Evolutionary conservation across 2,113 vertebrate genomes (phyloP).

Genomic region (Donacobius atricapilla): DNA sequence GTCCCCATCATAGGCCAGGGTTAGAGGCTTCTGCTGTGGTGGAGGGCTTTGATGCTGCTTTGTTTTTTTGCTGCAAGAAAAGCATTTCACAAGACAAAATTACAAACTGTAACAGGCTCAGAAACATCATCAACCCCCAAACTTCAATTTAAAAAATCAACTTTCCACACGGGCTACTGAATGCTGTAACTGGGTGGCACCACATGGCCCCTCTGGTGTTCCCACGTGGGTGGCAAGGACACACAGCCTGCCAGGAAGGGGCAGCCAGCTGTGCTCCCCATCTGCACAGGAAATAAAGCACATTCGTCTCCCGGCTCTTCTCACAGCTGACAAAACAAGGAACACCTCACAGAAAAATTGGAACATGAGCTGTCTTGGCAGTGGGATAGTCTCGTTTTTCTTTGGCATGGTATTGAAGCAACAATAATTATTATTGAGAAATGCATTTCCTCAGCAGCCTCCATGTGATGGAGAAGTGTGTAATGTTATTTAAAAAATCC

Average conservation of each 20-base stretch:
- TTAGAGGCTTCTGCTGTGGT: slow-evolving; percentile 92
- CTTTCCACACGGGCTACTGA: background rate
- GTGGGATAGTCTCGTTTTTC: background rate
- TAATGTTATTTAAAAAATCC: background rate
- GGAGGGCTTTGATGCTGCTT: slow-evolving; percentile 82
- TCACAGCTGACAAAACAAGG: background rate
- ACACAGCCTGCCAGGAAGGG: background rate
- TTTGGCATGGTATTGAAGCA: background rate
- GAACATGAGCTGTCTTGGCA: background rate
- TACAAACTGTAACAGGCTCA: background rate
- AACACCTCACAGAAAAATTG: background rate
- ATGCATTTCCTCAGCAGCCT: background rate
- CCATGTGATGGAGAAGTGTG: background rate
- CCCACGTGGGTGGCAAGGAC: background rate
- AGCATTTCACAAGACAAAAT: slow-evolving; percentile 1
- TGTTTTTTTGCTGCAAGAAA: slow-evolving; percentile 82
- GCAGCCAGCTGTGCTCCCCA: background rate
- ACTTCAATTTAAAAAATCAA: background rate
- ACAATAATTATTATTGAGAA: slow-evolving; percentile 3
- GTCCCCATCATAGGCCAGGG: slow-evolving; percentile 94
- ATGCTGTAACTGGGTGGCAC: background rate
- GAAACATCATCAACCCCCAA: background rate
- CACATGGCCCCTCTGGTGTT: background rate
- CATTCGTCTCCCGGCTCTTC: background rate
- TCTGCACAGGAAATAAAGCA: background rate